A percentile compares a stretch with the other conserved stretches of the same genome.
These are phyloP conservation scores for Trichonephila clavipes DNA, from an alignment of 1,140 invertebrate species.

Conservation along the genomic window DNA sequence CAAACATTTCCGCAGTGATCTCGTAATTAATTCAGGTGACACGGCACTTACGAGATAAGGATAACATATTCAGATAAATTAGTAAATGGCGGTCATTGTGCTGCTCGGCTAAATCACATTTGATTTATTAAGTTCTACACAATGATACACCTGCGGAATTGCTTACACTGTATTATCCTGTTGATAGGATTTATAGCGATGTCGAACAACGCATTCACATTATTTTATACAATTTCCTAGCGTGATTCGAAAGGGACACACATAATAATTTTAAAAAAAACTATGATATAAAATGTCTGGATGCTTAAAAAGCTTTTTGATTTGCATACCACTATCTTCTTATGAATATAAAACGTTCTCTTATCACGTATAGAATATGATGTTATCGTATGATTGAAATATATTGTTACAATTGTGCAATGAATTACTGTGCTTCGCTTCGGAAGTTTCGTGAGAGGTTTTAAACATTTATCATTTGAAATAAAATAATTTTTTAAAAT, in stretches of 20 bases:
- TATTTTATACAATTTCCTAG: background rate
- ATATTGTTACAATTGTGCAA: background rate
- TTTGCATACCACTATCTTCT: background rate
- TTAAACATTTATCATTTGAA: background rate
- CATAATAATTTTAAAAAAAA: background rate
- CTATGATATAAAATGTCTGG: background rate
- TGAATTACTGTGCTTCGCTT: slow-evolving; percentile 4
- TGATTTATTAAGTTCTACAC: slow-evolving; percentile 13
- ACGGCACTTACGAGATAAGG: background rate
- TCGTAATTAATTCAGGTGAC: slow-evolving; percentile 16
- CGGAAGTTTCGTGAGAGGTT: background rate
- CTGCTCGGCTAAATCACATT: background rate
- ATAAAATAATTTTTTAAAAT: background rate
- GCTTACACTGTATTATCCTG: background rate
- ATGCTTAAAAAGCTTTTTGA: background rate
- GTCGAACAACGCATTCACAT: slow-evolving; percentile 2
- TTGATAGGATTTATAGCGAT: slow-evolving; percentile 22
- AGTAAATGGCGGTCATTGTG: slow-evolving; percentile 32
- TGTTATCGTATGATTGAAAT: background rate
- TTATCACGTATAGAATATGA: background rate
- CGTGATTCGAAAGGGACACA: background rate
- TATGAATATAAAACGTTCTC: background rate
- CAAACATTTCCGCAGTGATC: background rate
- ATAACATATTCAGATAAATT: slow-evolving; percentile 24
- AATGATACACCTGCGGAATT: background rate